Base-by-base conservation (phyloP, 2,888 invertebrate species). In the Spatulosminthurus flaviceps region DNA sequence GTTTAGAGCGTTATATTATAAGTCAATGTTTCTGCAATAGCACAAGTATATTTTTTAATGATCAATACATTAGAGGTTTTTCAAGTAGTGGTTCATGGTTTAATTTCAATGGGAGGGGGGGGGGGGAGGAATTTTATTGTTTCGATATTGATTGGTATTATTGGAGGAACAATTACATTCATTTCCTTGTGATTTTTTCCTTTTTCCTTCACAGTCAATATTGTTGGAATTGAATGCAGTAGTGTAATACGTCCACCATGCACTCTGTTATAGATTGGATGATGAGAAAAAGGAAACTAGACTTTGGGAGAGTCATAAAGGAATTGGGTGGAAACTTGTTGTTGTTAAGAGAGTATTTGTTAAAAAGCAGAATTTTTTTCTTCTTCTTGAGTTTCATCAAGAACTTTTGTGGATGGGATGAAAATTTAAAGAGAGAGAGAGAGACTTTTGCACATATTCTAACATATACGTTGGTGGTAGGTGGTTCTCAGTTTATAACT, bases 401-500 rank as follows among this genome's bases (percentile, higher is more conserved):
- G 60, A n/a, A n/a, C n/a, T 21, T 19, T 60, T 21, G 60, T 60
- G 60, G 16, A 64, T 60, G 60, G 16, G 22, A 34, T 64, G 64
- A 64, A 22, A 64, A 22, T 21, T n/a, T n/a, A n/a, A n/a, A 22
- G 22, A 64, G 22, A 26, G 7, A 16, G 22, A 7, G 13, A 24
- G 19, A 67, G 67, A 26, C 28, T 26, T 26, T 26, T 24, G 66
- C 4, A 61, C 61, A 61, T 61, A 61, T 61, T n/a, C n/a, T n/a
- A n/a, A n/a, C n/a, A n/a, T n/a, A n/a, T 61, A 61, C 19, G 75
- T 75, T 66, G 66, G 64, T 64, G 64, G 75, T 75, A 75, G 75
- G 75, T 75, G 75, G 75, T 26, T 26, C 28, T 75, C 29, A 61
- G n/a, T n/a, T n/a, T n/a, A n/a, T n/a, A n/a, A 75, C 75, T 75